Base-by-base conservation (phyloP, 2,888 invertebrate genomes). In the Euplexia lucipara region DNA sequence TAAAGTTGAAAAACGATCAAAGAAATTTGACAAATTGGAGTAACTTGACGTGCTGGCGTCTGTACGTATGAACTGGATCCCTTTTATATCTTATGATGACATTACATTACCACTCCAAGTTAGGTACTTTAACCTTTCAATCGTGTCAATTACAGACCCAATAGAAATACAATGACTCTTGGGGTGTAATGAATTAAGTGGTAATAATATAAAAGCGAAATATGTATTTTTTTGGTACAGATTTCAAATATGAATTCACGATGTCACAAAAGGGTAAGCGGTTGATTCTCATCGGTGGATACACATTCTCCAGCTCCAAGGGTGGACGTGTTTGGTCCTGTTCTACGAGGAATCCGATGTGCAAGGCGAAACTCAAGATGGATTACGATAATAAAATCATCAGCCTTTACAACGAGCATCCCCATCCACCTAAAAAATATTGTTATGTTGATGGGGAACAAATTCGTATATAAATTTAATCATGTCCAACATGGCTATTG, bases 251-350 rank as follows among this genome's bases (percentile, higher is more conserved):
- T 22, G 42, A 53, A 10, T 52, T 69, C n/a, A 32, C 69, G 4
- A 56, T 0, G 9, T 78, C 78, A 5, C 73, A 64, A 56, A 69
- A 59, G 66, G 73, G 70, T 8, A 78, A 62, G 41, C 54, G 56
- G 3, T 72, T 83, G 52, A 53, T 90, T 14, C 77, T 87, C 59
- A 68, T 87, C 7, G 76, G 75, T 16, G 85, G 83, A 1, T 86
- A 79, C 34, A 88, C 88, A 0, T 89, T 81, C 51, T 75, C 77
- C 0, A 65, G 49, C 22, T 32, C 14, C 20, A 2, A 26, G 16
- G 16, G 20, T 35, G 57, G 44, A 0, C 8, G 3, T 2, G 18
- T 16, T 0, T 81, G 78, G 77, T 47, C 63, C 8, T 86, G 86
- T 59, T 83, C 85, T 1, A 72, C 70, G 3, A 82, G 70, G 42